Evolutionary conservation across 2,888 invertebrate genomes (phyloP), one percentile per base, ranked within the genome.

Genomic region (Parnassius orleans): DNA sequence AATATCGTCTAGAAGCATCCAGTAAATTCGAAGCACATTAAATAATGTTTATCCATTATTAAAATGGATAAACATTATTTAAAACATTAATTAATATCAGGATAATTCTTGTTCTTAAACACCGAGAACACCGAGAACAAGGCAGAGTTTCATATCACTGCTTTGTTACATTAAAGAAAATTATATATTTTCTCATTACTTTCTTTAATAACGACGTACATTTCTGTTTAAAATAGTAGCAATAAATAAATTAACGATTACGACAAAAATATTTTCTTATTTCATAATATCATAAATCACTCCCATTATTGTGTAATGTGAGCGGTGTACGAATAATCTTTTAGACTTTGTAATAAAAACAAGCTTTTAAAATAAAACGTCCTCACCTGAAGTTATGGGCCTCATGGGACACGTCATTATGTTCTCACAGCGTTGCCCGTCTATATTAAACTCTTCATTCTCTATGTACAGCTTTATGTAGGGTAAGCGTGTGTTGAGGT

Each of bases 351-450:
- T 15, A 14, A 48, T 48, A 14, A 14, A 3, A n/a, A n/a, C n/a
- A n/a, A n/a, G n/a, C n/a, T 48, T 55, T 54, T 50, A 15, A 63
- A 63, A 58, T 53, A 51, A 48, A 53, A 48, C 42, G 10, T 47
- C 33, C 84, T 86, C 78, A 93, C 94, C 97, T 60, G 97, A 96
- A 11, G 96, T 96, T 68, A 97, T 97, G 10, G 97, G 97, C 69
- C 97, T 93, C 95, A 98, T 97, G 33, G 98, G 98, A 77, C 98
- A 98, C 0, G 97, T 97, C 96, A 98, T 97, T 73, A 98, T 96
- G 83, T 98, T 98, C 86, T 98, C 98, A 80, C 98, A 98, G 61
- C 98, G 93, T 78, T 98, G 97, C 1, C 98, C 98, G 75, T 98
- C 98, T 72, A 98, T 97, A 82, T 98, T 97, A 89, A 98, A 98